These are phyloP conservation scores for Brachionus angularis DNA, from an alignment of 1,140 invertebrate species.

Conservation along the genomic window DNA sequence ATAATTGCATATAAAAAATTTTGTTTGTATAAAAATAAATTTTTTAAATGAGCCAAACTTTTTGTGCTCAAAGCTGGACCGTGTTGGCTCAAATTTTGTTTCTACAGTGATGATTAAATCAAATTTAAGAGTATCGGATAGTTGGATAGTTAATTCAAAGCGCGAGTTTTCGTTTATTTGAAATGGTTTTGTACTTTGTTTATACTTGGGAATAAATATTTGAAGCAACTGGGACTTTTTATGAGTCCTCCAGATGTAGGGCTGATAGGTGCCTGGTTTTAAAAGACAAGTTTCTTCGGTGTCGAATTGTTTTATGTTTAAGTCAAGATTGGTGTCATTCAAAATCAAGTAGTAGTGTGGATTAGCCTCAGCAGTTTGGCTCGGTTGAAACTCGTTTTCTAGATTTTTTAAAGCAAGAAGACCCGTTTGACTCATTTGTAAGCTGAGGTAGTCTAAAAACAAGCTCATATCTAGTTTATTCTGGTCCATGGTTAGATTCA, in stretches of 20 bases:
- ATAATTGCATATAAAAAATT: constrained; percentile 40
- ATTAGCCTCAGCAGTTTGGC: neutral
- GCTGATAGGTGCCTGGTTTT: neutral
- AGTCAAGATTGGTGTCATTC: constrained; percentile 19
- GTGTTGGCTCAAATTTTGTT: too few species aligned
- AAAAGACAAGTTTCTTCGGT: constrained; percentile 29
- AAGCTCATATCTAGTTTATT: neutral
- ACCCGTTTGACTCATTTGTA: neutral
- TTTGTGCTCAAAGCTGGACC: too few species aligned
- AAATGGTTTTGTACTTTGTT: too few species aligned
- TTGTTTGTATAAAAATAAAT: constrained; percentile 19
- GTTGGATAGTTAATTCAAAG: too few species aligned
- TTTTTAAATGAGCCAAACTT: too few species aligned
- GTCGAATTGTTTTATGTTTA: constrained; percentile 29
- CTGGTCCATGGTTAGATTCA: neutral
- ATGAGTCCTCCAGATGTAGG: constrained; percentile 38
- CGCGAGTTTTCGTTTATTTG: too few species aligned
- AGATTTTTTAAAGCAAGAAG: constrained; percentile 10
- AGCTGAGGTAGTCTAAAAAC: constrained; percentile 1
- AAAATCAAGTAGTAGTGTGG: constrained; percentile 16
- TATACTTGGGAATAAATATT: constrained; percentile 33
- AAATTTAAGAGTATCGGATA: too few species aligned
- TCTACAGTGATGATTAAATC: too few species aligned
- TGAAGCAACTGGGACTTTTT: constrained; percentile 33
- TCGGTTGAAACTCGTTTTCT: constrained; percentile 7